Evolutionary conservation across 2,113 vertebrate genomes (phyloP).

Genomic region (Zapornia atra): DNA sequence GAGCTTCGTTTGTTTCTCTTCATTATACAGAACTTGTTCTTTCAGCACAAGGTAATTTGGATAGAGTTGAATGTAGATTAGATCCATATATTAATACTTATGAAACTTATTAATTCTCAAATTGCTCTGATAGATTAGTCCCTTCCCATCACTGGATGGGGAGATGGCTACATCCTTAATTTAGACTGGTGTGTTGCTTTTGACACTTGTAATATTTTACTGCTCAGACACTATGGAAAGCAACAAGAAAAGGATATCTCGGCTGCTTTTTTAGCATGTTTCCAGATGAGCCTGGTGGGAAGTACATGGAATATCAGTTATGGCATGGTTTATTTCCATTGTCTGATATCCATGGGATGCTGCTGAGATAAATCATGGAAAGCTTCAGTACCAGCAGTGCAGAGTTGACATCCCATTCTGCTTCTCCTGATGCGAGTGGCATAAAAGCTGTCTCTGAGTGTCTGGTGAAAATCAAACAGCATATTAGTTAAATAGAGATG

Average conservation of each 20-base stretch:
- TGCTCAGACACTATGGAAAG: background rate
- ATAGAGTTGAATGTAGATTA: slow-evolving; percentile 6
- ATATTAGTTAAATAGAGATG: background rate
- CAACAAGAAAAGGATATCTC: background rate
- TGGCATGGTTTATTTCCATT: background rate
- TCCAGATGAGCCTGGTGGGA: background rate
- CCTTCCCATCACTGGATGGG: background rate
- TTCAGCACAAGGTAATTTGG: slow-evolving; percentile 63
- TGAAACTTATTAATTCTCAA: background rate
- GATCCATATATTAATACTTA: slow-evolving; percentile 25
- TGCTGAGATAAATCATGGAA: background rate
- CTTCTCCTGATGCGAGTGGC: background rate
- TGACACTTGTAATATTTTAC: background rate
- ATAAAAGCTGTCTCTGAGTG: background rate
- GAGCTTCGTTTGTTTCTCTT: slow-evolving; percentile 28
- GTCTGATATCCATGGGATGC: background rate
- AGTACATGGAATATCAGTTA: background rate
- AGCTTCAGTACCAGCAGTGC: background rate
- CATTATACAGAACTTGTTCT: slow-evolving; percentile 33
- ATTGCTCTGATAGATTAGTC: background rate
- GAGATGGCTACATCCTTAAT: background rate
- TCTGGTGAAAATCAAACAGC: slow-evolving; percentile 20
- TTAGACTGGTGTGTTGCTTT: background rate
- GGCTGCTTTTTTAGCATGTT: background rate
- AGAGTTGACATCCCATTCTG: background rate